Percentiles rank a stretch among this genome's conserved stretches.
phyloP scores from a whole-genome alignment of 2,797 vertebrate genomes.

The Parotocinclus haroldoi region DNA sequence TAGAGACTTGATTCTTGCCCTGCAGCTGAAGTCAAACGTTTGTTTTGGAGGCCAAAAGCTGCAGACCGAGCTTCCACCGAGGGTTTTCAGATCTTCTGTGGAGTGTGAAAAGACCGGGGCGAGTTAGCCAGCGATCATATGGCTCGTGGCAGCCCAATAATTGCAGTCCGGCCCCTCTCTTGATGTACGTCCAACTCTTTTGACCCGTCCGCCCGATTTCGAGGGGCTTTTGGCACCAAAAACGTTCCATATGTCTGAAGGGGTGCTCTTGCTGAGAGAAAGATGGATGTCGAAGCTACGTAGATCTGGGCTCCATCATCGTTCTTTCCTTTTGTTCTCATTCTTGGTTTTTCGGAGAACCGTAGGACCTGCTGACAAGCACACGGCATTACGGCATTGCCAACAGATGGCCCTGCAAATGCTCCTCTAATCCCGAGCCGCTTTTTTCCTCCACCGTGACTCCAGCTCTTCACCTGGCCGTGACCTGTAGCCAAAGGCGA shows the following conservation, averaged over 20 bases:
- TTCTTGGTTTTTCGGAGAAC: not conserved
- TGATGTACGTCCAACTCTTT: conserved; percentile 12
- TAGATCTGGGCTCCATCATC: not conserved
- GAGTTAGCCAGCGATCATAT: conserved; percentile 3
- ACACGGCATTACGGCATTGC: conserved; percentile 11
- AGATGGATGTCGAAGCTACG: conserved; percentile 4
- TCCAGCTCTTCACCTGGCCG: conserved; percentile 18
- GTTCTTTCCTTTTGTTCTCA: not conserved
- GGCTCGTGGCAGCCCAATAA: not conserved
- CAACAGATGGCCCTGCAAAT: conserved; percentile 13
- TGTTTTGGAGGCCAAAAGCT: no score
- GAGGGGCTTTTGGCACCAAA: conserved; percentile 1
- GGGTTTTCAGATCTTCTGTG: not conserved
- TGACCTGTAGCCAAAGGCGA: conserved; percentile 21
- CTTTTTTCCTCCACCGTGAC: not conserved
- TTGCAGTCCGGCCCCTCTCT: not conserved
- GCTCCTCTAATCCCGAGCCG: not conserved
- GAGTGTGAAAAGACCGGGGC: conserved; percentile 2
- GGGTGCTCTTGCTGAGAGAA: not conserved
- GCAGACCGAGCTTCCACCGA: no score
- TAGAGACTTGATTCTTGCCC: no score
- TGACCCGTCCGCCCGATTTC: not conserved
- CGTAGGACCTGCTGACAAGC: conserved; percentile 18
- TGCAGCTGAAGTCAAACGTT: no score
- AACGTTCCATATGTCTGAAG: conserved; percentile 10